Conservation (phyloP, 1,140 invertebrate genomes). For the Drosophila repleta region DNA sequence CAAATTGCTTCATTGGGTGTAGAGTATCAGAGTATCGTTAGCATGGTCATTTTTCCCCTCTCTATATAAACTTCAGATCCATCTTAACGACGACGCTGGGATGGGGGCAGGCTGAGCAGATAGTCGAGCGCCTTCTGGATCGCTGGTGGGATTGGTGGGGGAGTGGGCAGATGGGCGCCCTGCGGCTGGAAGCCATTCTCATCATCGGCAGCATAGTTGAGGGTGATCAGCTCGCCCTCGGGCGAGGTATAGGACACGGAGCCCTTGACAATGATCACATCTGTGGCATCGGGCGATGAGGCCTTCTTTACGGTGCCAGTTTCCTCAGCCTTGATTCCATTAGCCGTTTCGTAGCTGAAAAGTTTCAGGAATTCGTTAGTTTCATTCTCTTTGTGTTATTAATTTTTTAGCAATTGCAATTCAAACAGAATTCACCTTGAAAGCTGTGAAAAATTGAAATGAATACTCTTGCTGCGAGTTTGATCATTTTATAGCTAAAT, state of each 20-base stretch:
- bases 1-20: slow-evolving; percentile 41
- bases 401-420: slow-evolving; percentile 16
- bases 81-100: slow-evolving; percentile 69
- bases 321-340: slow-evolving; percentile 89
- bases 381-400: slow-evolving; percentile 4
- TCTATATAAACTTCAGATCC: not conserved
- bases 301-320: slow-evolving; percentile 87
- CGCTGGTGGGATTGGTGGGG: slow-evolving; percentile 90
- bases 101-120: slow-evolving; percentile 84
- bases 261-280: slow-evolving; percentile 88
- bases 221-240: slow-evolving; percentile 90
- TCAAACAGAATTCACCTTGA: slow-evolving; percentile 55
- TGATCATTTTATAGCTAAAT: not conserved
- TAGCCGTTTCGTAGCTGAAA: slow-evolving; percentile 89
- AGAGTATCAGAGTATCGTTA: slow-evolving; percentile 40
- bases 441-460: slow-evolving; percentile 34
- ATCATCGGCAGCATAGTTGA: slow-evolving; percentile 92
- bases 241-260: slow-evolving; percentile 92
- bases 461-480: not conserved
- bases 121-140: slow-evolving; percentile 90
- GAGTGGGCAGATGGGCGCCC: slow-evolving; percentile 89
- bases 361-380: not conserved
- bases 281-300: slow-evolving; percentile 85
- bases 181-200: slow-evolving; percentile 89
- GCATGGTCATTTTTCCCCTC: slow-evolving; percentile 28